Evolutionary conservation across 1,140 invertebrate species (phyloP).

Genomic region (Yoshiicerus persimilis): DNA sequence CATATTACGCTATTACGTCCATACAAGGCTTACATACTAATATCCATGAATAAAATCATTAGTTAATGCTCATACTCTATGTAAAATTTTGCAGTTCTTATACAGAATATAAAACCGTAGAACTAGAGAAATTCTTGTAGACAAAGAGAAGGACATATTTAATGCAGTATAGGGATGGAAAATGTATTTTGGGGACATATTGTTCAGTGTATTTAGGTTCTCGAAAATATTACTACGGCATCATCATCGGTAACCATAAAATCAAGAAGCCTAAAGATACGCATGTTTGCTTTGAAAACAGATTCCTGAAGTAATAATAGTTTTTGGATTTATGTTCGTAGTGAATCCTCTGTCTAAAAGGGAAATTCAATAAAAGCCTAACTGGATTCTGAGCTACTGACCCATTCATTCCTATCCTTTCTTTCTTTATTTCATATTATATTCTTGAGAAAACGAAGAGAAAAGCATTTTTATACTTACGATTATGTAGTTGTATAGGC

Average conservation of each 20-base stretch:
- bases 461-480: not conserved
- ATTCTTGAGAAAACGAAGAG: not conserved
- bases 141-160: no score
- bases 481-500: not conserved
- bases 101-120: no score
- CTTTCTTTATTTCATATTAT: not conserved
- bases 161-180: no score
- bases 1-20: not conserved
- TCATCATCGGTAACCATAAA: not conserved
- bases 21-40: no score
- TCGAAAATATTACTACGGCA: not conserved
- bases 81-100: no score
- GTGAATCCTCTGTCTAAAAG: slow-evolving; percentile 3
- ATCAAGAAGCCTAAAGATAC: not conserved
- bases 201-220: not conserved
- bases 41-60: no score
- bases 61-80: no score
- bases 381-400: slow-evolving; percentile 17
- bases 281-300: slow-evolving; percentile 20
- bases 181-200: no score
- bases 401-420: not conserved
- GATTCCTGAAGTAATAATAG: slow-evolving; percentile 7
- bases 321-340: not conserved
- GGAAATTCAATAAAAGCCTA: slow-evolving; percentile 19
- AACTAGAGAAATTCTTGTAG: no score